Conservation (phyloP, 2,888 invertebrate genomes). For the Syritta pipiens region DNA sequence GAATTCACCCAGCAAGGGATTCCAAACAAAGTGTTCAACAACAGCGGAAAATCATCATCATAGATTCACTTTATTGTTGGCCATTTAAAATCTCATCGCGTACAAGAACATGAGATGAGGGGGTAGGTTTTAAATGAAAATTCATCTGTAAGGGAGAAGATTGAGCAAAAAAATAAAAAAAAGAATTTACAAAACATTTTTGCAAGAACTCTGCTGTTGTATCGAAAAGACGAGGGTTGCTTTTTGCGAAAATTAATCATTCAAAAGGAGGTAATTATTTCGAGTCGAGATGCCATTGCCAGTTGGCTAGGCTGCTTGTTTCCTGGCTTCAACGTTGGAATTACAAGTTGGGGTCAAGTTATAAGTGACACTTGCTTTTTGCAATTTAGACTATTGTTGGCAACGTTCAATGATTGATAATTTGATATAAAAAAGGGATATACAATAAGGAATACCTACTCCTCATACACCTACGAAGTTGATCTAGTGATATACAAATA, state of each 20-base stretch:
- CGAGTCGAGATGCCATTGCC: conserved; percentile 22
- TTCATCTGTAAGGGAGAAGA: conserved; percentile 23
- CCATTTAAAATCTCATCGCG: conserved; percentile 42
- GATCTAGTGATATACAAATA: too few relatives aligned
- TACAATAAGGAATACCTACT: too few relatives aligned
- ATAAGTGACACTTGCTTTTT: neutral
- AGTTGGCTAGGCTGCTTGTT: conserved; percentile 26
- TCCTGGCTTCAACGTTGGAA: neutral
- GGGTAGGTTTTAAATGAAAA: conserved; percentile 43
- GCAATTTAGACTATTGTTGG: too few relatives aligned
- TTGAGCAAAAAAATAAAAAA: neutral
- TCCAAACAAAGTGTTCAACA: conserved; percentile 26
- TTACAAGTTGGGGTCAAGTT: neutral
- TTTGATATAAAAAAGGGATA: too few relatives aligned
- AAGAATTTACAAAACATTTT: conserved; percentile 30
- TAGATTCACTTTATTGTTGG: conserved; percentile 44
- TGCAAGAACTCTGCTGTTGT: conserved; percentile 16
- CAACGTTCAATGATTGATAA: too few relatives aligned
- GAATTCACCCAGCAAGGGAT: neutral
- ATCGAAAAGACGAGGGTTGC: conserved; percentile 27
- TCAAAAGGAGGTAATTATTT: conserved; percentile 46
- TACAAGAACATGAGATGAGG: conserved; percentile 1
- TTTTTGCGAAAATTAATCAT: conserved; percentile 43
- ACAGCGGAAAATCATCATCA: conserved; percentile 42
- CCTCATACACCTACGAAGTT: too few relatives aligned